A percentile compares a stretch with the other conserved stretches of the same genome.
Evolutionary conservation across 2,888 invertebrate genomes (phyloP).

Genomic region (Microplitis manilae): DNA sequence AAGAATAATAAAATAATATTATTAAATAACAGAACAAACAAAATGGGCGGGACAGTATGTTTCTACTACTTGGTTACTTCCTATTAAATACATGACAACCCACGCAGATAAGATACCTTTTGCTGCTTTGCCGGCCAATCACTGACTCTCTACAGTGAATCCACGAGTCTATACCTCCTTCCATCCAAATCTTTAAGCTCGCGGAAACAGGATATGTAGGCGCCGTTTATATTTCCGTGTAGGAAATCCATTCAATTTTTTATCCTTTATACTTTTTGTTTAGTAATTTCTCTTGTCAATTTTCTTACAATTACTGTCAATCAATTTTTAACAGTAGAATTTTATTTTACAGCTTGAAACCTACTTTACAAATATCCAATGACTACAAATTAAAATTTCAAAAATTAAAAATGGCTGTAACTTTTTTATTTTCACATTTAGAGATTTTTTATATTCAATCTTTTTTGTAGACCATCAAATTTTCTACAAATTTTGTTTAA

Average conservation of each 20-base stretch:
- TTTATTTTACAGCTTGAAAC: too few species aligned
- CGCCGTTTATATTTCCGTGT: conserved; percentile 8
- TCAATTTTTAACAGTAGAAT: too few species aligned
- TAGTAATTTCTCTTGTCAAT: not conserved
- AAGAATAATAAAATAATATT: conserved; percentile 12
- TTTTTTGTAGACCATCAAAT: too few species aligned
- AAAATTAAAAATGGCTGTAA: too few species aligned
- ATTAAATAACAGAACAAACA: conserved; percentile 40
- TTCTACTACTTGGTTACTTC: conserved; percentile 53
- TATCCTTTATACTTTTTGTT: not conserved
- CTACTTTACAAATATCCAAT: too few species aligned
- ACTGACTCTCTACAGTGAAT: conserved; percentile 45
- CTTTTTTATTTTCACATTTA: too few species aligned
- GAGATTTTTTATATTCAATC: too few species aligned
- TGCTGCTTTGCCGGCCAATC: conserved; percentile 54
- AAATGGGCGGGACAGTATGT: conserved; percentile 48
- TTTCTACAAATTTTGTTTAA: too few species aligned
- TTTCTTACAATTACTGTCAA: too few species aligned
- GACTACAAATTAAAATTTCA: too few species aligned
- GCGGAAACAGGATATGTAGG: conserved; percentile 10
- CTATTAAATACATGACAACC: conserved; percentile 57
- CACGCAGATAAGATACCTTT: conserved; percentile 54
- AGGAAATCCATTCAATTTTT: conserved; percentile 2
- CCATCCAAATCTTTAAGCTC: not conserved
- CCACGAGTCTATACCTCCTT: conserved; percentile 12